Percentiles rank a stretch among this genome's conserved stretches.
Conservation (phyloP, 2,888 invertebrate species). For the Callimorpha dominula region DNA sequence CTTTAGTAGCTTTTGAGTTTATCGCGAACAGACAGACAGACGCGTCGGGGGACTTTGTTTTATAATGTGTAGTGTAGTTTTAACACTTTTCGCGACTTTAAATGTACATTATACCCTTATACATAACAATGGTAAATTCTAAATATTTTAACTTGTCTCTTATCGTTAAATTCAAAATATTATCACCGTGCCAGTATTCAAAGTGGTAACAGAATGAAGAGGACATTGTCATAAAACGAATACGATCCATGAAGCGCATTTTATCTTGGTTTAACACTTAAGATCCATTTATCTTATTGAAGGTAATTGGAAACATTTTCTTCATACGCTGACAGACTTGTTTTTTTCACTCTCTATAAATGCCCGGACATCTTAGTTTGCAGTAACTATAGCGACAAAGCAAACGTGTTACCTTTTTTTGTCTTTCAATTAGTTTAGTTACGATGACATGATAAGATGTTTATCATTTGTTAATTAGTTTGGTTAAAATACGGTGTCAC, state of each 20-base stretch:
- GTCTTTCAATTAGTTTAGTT: not conserved
- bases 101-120: too few species aligned
- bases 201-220: conserved; percentile 7
- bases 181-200: not conserved
- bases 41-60: too few species aligned
- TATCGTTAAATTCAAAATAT: not conserved
- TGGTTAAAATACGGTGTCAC: too few species aligned
- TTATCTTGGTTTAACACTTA: conserved; percentile 39
- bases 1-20: too few species aligned
- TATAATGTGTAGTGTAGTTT: too few species aligned
- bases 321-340: conserved; percentile 24
- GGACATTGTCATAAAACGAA: conserved; percentile 32
- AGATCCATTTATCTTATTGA: conserved; percentile 49
- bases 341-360: conserved; percentile 5
- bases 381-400: conserved; percentile 2
- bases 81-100: too few species aligned
- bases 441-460: not conserved
- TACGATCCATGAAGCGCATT: conserved; percentile 30
- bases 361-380: not conserved
- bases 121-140: too few species aligned
- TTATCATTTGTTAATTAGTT: not conserved
- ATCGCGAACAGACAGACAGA: too few species aligned
- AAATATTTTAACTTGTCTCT: too few species aligned
- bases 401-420: not conserved
- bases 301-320: conserved; percentile 48